A percentile compares a stretch with the other conserved stretches of the same genome.
Evolutionary conservation across 2,797 vertebrate genomes (phyloP).

Genomic region (Petrocephalus sullivani): DNA sequence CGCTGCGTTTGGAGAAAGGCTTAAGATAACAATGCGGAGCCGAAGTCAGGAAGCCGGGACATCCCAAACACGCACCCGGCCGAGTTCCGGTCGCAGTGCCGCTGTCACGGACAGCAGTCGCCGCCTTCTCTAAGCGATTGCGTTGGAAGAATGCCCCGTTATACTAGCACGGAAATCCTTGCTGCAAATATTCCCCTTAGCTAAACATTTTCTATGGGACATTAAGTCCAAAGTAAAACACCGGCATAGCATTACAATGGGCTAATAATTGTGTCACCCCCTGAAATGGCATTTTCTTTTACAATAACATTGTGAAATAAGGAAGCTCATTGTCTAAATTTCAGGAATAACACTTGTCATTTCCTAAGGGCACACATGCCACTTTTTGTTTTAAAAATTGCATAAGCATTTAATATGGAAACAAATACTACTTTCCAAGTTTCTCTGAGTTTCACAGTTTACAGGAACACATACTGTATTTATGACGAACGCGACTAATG

Average conservation of each 20-base stretch:
- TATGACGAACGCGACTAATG: background rate
- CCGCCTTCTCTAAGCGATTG: background rate
- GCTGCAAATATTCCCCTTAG: constrained; percentile 22
- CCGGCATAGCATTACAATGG: constrained; percentile 12
- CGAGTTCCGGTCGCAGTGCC: background rate
- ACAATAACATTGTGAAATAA: constrained; percentile 7
- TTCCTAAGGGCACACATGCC: background rate
- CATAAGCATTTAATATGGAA: background rate
- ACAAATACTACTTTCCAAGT: background rate
- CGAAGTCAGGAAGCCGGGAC: background rate
- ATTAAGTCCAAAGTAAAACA: constrained; percentile 27
- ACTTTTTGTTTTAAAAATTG: background rate
- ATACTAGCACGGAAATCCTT: background rate
- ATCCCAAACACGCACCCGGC: background rate
- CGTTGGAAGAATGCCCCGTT: constrained; percentile 2
- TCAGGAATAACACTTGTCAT: background rate
- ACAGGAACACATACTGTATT: background rate
- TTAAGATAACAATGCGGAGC: background rate
- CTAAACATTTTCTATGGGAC: constrained; percentile 25
- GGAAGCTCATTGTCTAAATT: constrained; percentile 1
- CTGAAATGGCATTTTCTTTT: constrained; percentile 3
- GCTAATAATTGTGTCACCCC: constrained; percentile 18
- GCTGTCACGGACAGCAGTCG: background rate
- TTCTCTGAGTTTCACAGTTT: background rate
- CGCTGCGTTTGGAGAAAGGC: background rate